Evolutionary conservation across 2,797 vertebrate species (phyloP).

Genomic region (Pseudomugil gertrudae): DNA sequence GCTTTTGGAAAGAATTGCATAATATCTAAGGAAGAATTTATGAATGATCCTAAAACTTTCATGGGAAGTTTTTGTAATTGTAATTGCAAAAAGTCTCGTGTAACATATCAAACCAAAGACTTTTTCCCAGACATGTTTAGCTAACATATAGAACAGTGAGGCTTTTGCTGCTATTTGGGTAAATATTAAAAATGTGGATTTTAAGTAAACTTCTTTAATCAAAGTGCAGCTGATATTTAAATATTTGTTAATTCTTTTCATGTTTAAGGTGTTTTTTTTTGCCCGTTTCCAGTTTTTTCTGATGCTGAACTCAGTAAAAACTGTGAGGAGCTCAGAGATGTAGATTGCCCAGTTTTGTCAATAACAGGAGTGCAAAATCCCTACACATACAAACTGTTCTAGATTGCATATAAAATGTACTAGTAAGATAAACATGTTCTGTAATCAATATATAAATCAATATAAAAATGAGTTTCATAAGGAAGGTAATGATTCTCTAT

Average conservation of each 20-base stretch:
- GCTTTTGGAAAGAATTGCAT: not conserved
- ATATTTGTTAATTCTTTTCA: too few species aligned
- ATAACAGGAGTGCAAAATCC: not conserved
- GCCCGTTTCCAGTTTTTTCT: too few species aligned
- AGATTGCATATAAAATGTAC: too few species aligned
- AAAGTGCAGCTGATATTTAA: not conserved
- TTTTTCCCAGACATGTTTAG: not conserved
- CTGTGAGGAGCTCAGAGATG: constrained; percentile 24
- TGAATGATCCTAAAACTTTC: not conserved
- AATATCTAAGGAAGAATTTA: constrained; percentile 11
- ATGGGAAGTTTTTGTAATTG: not conserved
- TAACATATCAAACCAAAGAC: not conserved
- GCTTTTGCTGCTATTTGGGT: not conserved
- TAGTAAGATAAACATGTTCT: not conserved
- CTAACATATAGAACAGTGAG: not conserved
- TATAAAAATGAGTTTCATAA: not conserved
- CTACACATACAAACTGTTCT: too few species aligned
- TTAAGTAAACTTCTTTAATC: constrained; percentile 15
- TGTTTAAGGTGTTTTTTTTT: too few species aligned
- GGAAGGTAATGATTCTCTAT: not conserved
- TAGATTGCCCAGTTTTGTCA: constrained; percentile 24
- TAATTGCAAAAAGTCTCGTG: not conserved
- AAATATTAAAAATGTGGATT: constrained; percentile 1
- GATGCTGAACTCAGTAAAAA: not conserved
- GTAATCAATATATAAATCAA: not conserved